Evolutionary conservation across 2,113 vertebrate genomes (phyloP), one percentile per base, ranked within the genome.

Genomic region (Serilophus lunatus): DNA sequence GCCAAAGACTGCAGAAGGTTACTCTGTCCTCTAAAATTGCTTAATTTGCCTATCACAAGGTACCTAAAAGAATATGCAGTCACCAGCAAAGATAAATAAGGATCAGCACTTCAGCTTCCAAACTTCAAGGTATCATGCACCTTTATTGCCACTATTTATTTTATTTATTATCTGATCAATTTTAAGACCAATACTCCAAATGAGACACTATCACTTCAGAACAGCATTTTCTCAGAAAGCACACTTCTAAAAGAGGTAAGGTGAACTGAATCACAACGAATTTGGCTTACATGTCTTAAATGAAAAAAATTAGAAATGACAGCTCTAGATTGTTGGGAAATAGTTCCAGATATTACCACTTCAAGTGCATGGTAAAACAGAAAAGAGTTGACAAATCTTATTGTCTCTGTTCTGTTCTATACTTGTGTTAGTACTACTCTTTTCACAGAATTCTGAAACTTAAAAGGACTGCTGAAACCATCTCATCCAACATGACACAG

Each of bases 101-200:
- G 38, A 86, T 40, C 49, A 75, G 31, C 31, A 68, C 45, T 92
- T 93, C 53, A 82, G 40, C 26, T 86, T 75, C 82, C 18, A 71
- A 49, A 71, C 31, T 5, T 64, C 71, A 60, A 78, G 68, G 66
- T 75, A 65, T 35, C 35, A n/a, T 36, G 18, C 10, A 28, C 25
- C 25, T 88, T 81, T 92, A 88, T 91, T 94, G 61, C 49, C 9
- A 38, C 47, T 86, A 60, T 90, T 90, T 82, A 36, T 91, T 70
- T 93, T 74, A 88, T 61, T 93, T 93, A 79, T 89, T 91, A 61
- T 69, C 49, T 72, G 44, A 95, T 88, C 83, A 82, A 92, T 95
- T 93, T 93, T 93, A 83, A 94, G 59, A 82, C 33, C 14, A 44
- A 63, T 56, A 33, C 28, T 33, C 65, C 51, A 24, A 95, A 75